These are phyloP conservation scores for Gambusia holbrooki DNA, from an alignment of 2,113 vertebrate genomes.

Conservation along the genomic window DNA sequence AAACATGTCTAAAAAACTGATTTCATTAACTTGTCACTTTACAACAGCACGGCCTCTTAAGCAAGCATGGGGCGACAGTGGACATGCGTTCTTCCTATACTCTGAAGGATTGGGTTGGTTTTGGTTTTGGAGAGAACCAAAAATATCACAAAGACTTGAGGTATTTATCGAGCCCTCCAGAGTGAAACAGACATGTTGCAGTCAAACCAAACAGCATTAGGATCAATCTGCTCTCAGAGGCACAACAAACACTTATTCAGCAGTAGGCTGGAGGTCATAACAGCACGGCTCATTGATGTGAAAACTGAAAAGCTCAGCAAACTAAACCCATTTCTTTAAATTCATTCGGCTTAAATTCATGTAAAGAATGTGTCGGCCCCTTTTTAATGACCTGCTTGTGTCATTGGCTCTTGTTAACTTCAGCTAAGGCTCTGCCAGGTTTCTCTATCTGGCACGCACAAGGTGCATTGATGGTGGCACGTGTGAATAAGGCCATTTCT, in stretches of 20 bases:
- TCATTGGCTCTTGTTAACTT: constrained; percentile 22
- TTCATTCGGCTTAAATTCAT: constrained; percentile 1
- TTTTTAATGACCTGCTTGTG: constrained; percentile 33
- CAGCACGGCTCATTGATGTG: background rate
- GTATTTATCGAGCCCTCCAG: background rate
- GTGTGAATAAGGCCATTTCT: constrained; percentile 14
- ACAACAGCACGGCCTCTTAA: background rate
- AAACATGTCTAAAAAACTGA: background rate
- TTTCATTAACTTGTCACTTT: background rate
- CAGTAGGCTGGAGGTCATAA: background rate
- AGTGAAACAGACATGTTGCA: background rate
- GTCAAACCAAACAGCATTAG: background rate
- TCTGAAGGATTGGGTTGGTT: background rate
- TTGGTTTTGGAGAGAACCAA: background rate
- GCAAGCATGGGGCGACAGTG: background rate
- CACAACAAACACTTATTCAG: background rate
- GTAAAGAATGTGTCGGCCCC: constrained; percentile 1
- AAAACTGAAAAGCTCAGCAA: background rate
- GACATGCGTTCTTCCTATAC: background rate
- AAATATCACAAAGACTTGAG: background rate
- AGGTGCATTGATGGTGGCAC: background rate
- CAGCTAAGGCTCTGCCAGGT: constrained; percentile 31
- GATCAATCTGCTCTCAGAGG: background rate
- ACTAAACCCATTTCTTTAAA: background rate
- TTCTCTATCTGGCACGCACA: constrained; percentile 48